Evolutionary conservation across 2,888 invertebrate species (phyloP).

Genomic region (Hypomecis punctinalis): DNA sequence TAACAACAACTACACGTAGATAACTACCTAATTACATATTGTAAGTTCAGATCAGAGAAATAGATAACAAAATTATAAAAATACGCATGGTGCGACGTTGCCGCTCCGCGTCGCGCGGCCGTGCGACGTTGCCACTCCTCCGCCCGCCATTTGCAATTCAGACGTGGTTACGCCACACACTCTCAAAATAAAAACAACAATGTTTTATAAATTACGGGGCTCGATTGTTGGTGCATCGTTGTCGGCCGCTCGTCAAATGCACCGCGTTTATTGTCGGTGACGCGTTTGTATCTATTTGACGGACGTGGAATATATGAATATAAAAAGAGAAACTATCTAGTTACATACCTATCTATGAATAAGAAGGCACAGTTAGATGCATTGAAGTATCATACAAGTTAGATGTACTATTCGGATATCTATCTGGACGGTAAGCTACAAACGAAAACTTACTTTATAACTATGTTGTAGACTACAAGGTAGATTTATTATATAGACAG

Average conservation of each 20-base stretch:
- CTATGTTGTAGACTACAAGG: not conserved
- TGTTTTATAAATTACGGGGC: constrained; percentile 52
- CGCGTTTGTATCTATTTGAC: not conserved
- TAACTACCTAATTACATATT: constrained; percentile 3
- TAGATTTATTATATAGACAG: too few species aligned
- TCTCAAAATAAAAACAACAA: constrained; percentile 75
- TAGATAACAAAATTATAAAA: constrained; percentile 60
- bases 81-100: constrained; percentile 73
- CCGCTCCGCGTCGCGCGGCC: constrained; percentile 52
- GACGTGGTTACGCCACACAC: constrained; percentile 71
- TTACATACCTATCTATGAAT: too few species aligned
- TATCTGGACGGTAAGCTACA: not conserved
- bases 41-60: constrained; percentile 1
- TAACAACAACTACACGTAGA: constrained; percentile 7
- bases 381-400: too few species aligned
- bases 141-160: constrained; percentile 77
- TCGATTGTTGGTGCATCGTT: constrained; percentile 50
- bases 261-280: constrained; percentile 23
- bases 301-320: constrained; percentile 12
- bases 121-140: constrained; percentile 68
- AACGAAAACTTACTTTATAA: not conserved
- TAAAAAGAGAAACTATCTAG: not conserved
- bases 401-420: too few species aligned
- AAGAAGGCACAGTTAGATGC: too few species aligned
- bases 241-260: constrained; percentile 51